These are phyloP conservation scores for Hozukius guyotensis DNA, from an alignment of 2,797 vertebrate species.

Conservation along the genomic window DNA sequence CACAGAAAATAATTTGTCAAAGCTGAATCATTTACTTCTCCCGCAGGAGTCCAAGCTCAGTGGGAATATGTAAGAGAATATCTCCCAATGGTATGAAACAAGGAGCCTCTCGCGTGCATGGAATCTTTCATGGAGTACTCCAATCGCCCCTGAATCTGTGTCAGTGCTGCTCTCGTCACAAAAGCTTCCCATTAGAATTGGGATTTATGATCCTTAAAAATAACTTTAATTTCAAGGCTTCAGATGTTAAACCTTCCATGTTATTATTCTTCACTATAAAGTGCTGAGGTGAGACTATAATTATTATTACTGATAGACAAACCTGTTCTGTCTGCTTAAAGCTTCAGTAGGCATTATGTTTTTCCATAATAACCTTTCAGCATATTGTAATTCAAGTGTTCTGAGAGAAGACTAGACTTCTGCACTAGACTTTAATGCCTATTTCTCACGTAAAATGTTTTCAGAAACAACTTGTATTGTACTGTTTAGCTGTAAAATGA, in stretches of 20 bases:
- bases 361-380: no score
- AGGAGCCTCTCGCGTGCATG: background rate
- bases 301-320: background rate
- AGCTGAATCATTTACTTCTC: background rate
- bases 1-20: conserved; percentile 1
- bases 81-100: background rate
- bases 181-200: conserved; percentile 13
- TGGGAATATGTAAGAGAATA: background rate
- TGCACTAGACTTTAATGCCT: fast-evolving
- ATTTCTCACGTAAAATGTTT: no score
- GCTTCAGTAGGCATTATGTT: no score
- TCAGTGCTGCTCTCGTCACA: conserved; percentile 20
- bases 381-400: no score
- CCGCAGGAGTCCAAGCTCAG: background rate
- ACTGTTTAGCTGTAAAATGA: no score
- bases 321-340: background rate
- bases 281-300: background rate
- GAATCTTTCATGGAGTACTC: conserved; percentile 19
- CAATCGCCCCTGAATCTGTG: conserved; percentile 23
- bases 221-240: conserved; percentile 8
- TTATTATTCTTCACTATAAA: background rate
- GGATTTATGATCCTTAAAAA: conserved; percentile 13
- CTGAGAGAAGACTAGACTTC: no score
- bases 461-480: no score
- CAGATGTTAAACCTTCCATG: background rate